phyloP scores from a whole-genome alignment of 64 coral and sea anemone species.

The Porites lutea region DNA sequence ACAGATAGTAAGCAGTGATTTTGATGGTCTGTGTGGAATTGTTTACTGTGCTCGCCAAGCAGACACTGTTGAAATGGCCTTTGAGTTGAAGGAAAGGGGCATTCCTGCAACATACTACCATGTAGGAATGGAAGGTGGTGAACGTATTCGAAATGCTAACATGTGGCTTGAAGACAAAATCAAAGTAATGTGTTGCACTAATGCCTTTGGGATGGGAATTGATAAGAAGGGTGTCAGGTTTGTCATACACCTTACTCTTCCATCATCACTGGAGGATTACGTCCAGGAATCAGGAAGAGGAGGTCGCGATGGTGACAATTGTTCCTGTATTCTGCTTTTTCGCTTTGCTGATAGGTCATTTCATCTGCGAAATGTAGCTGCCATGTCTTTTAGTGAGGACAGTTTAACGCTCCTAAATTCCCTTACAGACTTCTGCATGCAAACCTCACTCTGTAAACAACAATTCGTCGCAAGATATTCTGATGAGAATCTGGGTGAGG shows the following conservation, averaged over 20 bases:
- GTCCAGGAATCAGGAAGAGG: not conserved
- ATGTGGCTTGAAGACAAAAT: slow-evolving; percentile 22
- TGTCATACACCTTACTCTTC: not conserved
- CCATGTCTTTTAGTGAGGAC: not conserved
- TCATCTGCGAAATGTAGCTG: not conserved
- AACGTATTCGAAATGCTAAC: not conserved
- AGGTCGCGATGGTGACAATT: not conserved
- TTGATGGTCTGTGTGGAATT: not conserved
- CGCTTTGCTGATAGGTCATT: not conserved
- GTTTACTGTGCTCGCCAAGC: not conserved
- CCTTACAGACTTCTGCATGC: too few species aligned
- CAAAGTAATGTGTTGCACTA: slow-evolving; percentile 17
- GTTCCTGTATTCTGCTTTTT: not conserved
- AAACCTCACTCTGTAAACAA: too few species aligned
- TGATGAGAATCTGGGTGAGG: too few species aligned
- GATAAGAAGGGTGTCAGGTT: not conserved
- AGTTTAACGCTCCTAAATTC: too few species aligned
- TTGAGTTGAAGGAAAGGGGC: not conserved
- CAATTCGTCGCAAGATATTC: too few species aligned
- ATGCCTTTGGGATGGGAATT: too few species aligned
- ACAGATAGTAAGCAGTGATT: not conserved
- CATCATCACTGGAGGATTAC: not conserved
- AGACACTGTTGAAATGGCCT: slow-evolving; percentile 46
- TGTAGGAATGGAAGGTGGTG: slow-evolving; percentile 10
- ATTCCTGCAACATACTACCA: slow-evolving; percentile 32